Evolutionary conservation across 1,140 invertebrate species (phyloP).

Genomic region (Lucilia cuprina): DNA sequence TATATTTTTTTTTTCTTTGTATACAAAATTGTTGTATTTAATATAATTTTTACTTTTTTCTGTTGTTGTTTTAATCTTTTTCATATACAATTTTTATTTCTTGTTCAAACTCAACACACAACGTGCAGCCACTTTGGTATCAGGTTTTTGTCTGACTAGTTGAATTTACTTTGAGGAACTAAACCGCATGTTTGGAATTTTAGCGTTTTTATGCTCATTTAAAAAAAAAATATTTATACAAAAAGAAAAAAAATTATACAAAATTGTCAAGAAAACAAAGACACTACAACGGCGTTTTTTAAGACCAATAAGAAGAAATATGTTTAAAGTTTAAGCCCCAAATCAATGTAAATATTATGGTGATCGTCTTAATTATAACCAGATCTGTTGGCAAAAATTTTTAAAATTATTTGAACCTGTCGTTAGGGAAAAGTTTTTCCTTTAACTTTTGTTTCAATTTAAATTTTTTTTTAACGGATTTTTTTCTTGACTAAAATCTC

Average conservation of each 20-base stretch:
- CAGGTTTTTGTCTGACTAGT: slow-evolving; percentile 54
- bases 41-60: background rate
- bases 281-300: background rate
- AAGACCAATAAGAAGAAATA: background rate
- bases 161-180: slow-evolving; percentile 60
- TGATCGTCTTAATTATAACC: background rate
- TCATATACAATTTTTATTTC: background rate
- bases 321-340: background rate
- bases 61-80: background rate
- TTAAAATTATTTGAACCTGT: background rate
- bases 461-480: too few relatives aligned
- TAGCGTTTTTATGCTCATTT: slow-evolving; percentile 49
- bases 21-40: slow-evolving; percentile 25
- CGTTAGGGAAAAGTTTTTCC: background rate
- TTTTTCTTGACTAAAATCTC: background rate
- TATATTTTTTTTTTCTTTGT: too few relatives aligned
- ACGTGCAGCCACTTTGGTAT: slow-evolving; percentile 38
- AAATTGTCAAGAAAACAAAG: background rate
- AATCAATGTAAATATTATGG: background rate
- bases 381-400: background rate
- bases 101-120: background rate
- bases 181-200: slow-evolving; percentile 55
- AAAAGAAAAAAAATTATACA: background rate
- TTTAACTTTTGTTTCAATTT: background rate
- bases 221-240: slow-evolving; percentile 2